Base-by-base conservation (phyloP, 2,888 invertebrate species). In the Crossocerus cetratus region DNA sequence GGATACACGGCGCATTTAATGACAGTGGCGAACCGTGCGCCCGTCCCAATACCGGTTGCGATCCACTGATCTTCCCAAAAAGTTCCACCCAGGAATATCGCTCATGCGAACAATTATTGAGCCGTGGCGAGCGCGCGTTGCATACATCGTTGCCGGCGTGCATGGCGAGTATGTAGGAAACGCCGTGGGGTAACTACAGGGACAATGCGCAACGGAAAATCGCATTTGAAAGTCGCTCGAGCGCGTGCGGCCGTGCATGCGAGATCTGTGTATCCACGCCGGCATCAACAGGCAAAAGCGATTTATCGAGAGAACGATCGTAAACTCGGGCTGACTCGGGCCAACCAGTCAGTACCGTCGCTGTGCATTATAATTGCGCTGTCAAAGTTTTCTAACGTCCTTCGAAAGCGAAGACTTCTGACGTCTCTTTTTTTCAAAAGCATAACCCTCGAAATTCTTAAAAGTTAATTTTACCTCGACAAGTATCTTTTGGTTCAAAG, bases 21-120 rank as follows among this genome's bases (percentile, higher is more conserved):
- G 2, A 2, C 0, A 49, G 1, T 2, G 3, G 4, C 16, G 13
- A 16, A 49, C 3, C 16, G 11, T 49, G 54, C 57, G 20, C 18
- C 65, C 55, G 53, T 62, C 65, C 32, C 32, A 32, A 8, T n/a
- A n/a, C 42, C 55, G 22, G 22, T 11, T 53, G 20, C 49, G 61
- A 54, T 20, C 54, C 55, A 59, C 2, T 45, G 67, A 32, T 32
- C 5, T 11, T 44, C 49, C 63, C 63, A 72, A 74, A 78, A 75
- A 72, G 73, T 60, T 64, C 59, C 72, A 56, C 76, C 61, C 74
- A 69, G 79, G 77, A 77, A 81, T 77, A 81, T 81, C 72, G 79
- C 74, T 69, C 79, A 75, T 79, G 69, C 62, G 42, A 60, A 68
- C 77, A 81, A 79, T 81, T 79, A 81, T 81, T 74, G 81, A 81